These are phyloP conservation scores for Hecatera dysodea DNA, from an alignment of 2,888 invertebrate species.

Conservation along the genomic window DNA sequence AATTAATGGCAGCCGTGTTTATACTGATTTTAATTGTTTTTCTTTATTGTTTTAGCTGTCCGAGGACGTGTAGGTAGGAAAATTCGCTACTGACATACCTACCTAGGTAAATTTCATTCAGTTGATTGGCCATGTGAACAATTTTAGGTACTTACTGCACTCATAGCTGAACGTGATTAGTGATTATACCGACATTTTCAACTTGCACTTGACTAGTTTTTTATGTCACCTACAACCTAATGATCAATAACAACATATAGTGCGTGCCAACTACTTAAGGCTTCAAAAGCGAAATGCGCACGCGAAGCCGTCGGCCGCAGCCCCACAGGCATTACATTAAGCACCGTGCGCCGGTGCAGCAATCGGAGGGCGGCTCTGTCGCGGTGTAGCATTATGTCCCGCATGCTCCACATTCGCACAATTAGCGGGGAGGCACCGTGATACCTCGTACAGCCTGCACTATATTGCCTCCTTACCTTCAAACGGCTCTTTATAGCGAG, in stretches of 20 bases:
- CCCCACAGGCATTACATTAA: constrained; percentile 75
- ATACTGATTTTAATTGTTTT: no score
- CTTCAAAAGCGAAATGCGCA: constrained; percentile 72
- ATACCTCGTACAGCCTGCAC: constrained; percentile 56
- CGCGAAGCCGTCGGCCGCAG: constrained; percentile 70
- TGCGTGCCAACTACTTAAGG: constrained; percentile 73
- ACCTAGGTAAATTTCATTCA: constrained; percentile 1
- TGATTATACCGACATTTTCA: constrained; percentile 34
- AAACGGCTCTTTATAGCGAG: constrained; percentile 48
- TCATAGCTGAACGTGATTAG: constrained; percentile 8
- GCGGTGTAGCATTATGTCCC: constrained; percentile 81
- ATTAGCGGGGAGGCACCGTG: constrained; percentile 72
- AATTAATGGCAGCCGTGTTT: no score
- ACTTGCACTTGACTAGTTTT: constrained; percentile 59
- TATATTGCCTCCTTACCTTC: constrained; percentile 47
- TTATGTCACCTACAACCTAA: constrained; percentile 70
- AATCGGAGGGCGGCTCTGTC: constrained; percentile 68
- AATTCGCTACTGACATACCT: background rate
- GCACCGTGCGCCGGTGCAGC: constrained; percentile 64
- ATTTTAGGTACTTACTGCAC: constrained; percentile 13
- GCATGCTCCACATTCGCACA: constrained; percentile 82
- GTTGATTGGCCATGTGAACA: constrained; percentile 14
- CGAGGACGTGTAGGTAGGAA: background rate
- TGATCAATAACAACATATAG: constrained; percentile 69
- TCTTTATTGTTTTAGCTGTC: background rate